Conservation (phyloP, 2,797 vertebrate genomes). For the Thripadectes ignobilis region DNA sequence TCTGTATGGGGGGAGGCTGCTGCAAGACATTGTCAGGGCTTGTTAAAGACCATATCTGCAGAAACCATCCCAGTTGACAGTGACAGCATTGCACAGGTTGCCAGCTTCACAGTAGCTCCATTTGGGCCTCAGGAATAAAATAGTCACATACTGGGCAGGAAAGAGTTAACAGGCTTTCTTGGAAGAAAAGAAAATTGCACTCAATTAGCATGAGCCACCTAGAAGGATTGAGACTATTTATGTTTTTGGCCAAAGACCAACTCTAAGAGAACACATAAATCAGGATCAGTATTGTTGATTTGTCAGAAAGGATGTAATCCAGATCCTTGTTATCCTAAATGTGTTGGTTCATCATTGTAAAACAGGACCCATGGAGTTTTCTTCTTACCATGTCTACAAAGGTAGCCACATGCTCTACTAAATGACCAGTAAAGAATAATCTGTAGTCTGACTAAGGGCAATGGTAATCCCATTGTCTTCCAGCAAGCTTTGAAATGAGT, state of each 20-base stretch:
- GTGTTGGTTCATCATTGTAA: background rate
- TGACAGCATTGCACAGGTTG: background rate
- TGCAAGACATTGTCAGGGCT: background rate
- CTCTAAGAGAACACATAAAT: background rate
- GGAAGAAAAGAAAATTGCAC: background rate
- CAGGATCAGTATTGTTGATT: background rate
- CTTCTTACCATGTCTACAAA: background rate
- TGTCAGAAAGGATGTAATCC: background rate
- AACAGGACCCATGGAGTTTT: background rate
- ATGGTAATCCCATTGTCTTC: background rate
- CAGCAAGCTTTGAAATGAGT: background rate
- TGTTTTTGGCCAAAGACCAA: background rate
- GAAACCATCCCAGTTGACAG: background rate
- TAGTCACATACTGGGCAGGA: background rate
- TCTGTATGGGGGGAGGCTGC: fast-evolving
- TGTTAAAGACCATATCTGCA: background rate
- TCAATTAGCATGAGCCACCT: background rate
- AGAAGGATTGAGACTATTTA: background rate
- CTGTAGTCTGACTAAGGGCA: background rate
- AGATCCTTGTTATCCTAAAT: background rate
- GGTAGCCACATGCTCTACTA: background rate
- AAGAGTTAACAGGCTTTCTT: background rate
- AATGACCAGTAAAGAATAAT: background rate
- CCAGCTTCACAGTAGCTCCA: background rate
- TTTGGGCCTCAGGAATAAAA: background rate